Evolutionary conservation across 2,113 vertebrate genomes (phyloP).

Genomic region (Melanocharis versteri): DNA sequence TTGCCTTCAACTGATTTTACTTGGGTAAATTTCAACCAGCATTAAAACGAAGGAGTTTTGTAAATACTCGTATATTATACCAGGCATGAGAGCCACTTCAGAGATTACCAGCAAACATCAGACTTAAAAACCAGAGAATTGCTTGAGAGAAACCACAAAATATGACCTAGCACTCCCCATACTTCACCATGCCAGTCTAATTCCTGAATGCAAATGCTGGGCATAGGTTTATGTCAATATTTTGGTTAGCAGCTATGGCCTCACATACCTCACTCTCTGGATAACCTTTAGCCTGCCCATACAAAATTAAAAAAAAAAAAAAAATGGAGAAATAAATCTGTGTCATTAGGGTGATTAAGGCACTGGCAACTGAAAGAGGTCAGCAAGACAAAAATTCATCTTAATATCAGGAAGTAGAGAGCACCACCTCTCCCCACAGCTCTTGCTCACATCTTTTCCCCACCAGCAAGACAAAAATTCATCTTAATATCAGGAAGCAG

Average conservation of each 20-base stretch:
- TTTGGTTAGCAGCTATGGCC: background rate
- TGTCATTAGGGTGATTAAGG: background rate
- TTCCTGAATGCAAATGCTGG: background rate
- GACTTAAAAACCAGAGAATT: background rate
- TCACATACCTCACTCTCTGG: background rate
- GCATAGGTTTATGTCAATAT: background rate
- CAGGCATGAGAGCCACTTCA: background rate
- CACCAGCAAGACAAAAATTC: background rate
- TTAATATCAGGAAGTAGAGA: background rate
- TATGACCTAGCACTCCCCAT: fast-evolving
- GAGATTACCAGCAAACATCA: background rate
- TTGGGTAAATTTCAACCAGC: background rate
- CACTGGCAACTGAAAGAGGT: background rate
- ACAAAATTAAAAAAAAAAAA: too few relatives aligned
- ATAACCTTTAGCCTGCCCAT: background rate
- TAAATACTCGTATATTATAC: background rate
- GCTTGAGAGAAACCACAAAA: background rate
- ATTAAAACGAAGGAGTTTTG: background rate
- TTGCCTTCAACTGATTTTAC: background rate
- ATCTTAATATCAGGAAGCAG: background rate
- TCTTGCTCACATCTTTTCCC: background rate
- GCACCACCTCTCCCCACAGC: background rate
- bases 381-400: background rate
- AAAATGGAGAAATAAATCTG: too few relatives aligned
- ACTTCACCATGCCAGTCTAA: background rate